Evolutionary conservation across 2,797 vertebrate genomes (phyloP), one percentile per base, ranked within the genome.

Genomic region (Arrhamphus sclerolepis): DNA sequence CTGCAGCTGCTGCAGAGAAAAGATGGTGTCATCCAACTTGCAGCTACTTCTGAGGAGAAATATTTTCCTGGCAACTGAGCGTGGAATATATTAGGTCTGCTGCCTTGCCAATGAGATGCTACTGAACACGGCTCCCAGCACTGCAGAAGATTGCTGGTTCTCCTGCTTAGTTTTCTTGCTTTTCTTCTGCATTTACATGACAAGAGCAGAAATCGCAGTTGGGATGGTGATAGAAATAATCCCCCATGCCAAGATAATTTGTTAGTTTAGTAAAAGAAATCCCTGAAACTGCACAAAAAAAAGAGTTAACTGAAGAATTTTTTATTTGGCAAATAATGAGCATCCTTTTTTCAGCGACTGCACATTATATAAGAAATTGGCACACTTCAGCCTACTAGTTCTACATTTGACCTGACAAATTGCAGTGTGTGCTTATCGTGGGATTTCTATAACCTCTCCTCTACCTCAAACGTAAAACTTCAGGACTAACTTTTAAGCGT

Each of bases 1-100:
- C 34, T 66, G 68, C 82, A 85, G 81, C 77, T 84, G 82, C 59
- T 66, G 69, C 54, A 63, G 38, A 46, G 46, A 70, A 61, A 59
- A 53, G 40, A 21, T 17, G 1, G 31, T 60, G 53, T 66, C 53
- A 47, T 77, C 67, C 62, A 73, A 64, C 51, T 60, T 28, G 46
- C 56, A 74, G 52, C 39, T 46, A 70, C 58, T 74, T 75, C 50
- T 26, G 55, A 73, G 67, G 46, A 61, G 46, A 81, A 77, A 75
- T 81, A 71, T 80, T 77, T 74, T 77, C 64, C 75, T 76, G 71
- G 75, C 71, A 62, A 40, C n/a, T 40, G 3, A 58, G 47, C 46
- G 51, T 56, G 68, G 79, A 83, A 77, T 59, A 54, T 76, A 59
- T 59, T 39, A 38, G 17, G 38, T 62, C 50, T 48, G 29, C 6